A percentile compares a stretch with the other conserved stretches of the same genome.
Evolutionary conservation across 1,140 invertebrate species (phyloP).

Genomic region (Acromyrmex echinatior): DNA sequence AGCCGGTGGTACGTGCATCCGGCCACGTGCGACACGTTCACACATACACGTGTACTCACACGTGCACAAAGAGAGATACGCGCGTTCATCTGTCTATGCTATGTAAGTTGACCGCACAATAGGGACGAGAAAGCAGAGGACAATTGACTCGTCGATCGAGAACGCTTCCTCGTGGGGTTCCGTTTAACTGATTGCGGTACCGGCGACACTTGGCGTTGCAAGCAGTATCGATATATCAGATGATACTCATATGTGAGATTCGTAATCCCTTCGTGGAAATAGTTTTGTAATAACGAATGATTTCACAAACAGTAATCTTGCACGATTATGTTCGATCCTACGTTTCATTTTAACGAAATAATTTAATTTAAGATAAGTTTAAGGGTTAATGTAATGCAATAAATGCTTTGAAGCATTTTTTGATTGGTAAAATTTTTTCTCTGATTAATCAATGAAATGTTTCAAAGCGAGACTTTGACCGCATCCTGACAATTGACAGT

Average conservation of each 20-base stretch:
- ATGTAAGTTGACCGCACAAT: constrained; percentile 78
- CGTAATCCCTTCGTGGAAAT: background rate
- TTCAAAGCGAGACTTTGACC: too few species aligned
- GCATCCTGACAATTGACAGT: too few species aligned
- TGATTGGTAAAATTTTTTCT: too few species aligned
- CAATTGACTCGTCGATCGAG: constrained; percentile 79
- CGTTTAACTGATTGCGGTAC: constrained; percentile 72
- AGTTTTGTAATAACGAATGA: background rate
- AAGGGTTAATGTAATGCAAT: background rate
- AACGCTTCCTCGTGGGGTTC: constrained; percentile 69
- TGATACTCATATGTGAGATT: background rate
- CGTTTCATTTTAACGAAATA: background rate
- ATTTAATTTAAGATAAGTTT: background rate
- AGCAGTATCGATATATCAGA: constrained; percentile 31
- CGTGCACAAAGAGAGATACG: background rate
- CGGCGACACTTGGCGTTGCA: constrained; percentile 47
- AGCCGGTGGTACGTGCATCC: constrained; percentile 64
- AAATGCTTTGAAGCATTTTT: too few species aligned
- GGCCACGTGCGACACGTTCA: constrained; percentile 21
- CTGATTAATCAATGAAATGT: too few species aligned
- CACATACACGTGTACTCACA: constrained; percentile 42
- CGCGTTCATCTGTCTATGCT: constrained; percentile 4
- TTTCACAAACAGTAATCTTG: background rate
- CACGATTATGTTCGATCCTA: background rate
- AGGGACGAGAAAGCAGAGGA: constrained; percentile 64